phyloP scores from a whole-genome alignment of 92 coral and sea anemone genomes.

The Zoanthus sansibaricus region DNA sequence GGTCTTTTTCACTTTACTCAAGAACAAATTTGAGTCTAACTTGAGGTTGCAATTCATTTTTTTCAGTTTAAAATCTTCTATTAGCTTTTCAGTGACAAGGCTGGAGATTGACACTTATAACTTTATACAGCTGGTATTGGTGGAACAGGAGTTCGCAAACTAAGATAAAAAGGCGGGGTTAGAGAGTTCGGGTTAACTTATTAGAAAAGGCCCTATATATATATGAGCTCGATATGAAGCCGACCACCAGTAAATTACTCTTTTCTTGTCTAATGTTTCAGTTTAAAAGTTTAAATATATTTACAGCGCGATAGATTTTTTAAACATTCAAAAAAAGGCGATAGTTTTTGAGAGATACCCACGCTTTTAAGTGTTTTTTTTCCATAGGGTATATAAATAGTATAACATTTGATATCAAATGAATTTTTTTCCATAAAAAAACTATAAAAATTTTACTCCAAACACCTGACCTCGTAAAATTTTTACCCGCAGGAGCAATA shows the following conservation, averaged over 20 bases:
- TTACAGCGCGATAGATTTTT: conserved; percentile 12
- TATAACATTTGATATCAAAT: background rate
- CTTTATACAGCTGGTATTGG: conserved; percentile 41
- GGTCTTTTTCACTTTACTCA: conserved; percentile 6
- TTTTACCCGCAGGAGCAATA: too few species aligned
- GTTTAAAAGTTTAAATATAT: conserved; percentile 14
- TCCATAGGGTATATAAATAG: background rate
- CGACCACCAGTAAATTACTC: conserved; percentile 10
- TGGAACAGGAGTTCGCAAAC: conserved; percentile 28
- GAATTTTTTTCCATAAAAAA: too few species aligned
- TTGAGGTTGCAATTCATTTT: conserved; percentile 1
- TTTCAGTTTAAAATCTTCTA: conserved; percentile 13
- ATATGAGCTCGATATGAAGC: background rate
- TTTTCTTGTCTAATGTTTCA: conserved; percentile 3
- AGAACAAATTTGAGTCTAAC: background rate
- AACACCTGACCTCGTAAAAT: background rate
- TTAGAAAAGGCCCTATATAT: background rate
- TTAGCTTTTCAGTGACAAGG: conserved; percentile 40
- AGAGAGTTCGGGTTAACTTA: background rate
- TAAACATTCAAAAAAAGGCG: conserved; percentile 19
- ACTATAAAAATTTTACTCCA: too few species aligned
- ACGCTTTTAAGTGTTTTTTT: background rate
- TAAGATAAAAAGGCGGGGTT: conserved; percentile 32
- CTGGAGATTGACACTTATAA: conserved; percentile 26
- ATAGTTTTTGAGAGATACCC: conserved; percentile 3